Percentiles rank a stretch among this genome's conserved stretches.
phyloP scores from a whole-genome alignment of 2,113 vertebrate genomes.

The Syngnathus typhle region DNA sequence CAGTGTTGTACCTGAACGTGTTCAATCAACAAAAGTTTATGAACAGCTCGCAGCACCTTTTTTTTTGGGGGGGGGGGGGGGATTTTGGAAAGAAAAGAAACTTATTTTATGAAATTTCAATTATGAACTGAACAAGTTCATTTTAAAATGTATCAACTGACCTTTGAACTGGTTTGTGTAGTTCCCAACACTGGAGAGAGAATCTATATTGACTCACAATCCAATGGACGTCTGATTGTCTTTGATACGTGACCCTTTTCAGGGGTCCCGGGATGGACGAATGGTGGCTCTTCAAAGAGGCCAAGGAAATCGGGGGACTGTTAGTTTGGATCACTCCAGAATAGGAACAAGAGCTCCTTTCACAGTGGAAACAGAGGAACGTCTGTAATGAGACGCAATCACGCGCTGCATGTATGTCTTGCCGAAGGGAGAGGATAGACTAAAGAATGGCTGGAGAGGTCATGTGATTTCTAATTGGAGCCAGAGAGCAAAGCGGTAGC shows the following conservation, averaged over 20 bases:
- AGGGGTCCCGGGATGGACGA: constrained; percentile 20
- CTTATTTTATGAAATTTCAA: no score
- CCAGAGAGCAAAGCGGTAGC: constrained; percentile 43
- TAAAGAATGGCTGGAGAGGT: constrained; percentile 35
- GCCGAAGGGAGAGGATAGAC: constrained; percentile 21
- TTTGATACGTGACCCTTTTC: constrained; percentile 61
- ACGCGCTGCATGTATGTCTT: constrained; percentile 62
- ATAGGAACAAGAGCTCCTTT: constrained; percentile 64
- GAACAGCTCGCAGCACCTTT: no score
- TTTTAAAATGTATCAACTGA: no score
- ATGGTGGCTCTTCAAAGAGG: constrained; percentile 53
- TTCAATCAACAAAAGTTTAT: no score
- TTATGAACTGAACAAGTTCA: no score
- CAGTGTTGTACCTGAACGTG: no score
- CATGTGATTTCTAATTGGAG: constrained; percentile 71
- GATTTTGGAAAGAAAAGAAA: no score
- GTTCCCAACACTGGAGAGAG: not conserved
- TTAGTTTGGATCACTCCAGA: constrained; percentile 47
- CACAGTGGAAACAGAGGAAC: constrained; percentile 67
- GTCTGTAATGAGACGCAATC: constrained; percentile 69
- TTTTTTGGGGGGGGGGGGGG: no score
- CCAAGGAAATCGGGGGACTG: constrained; percentile 51
- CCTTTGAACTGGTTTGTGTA: no score
- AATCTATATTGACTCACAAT: constrained; percentile 5
- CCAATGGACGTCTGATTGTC: constrained; percentile 6